Evolutionary conservation across 2,888 invertebrate genomes (phyloP), one percentile per base, ranked within the genome.

Genomic region (Lomographa bimaculata): DNA sequence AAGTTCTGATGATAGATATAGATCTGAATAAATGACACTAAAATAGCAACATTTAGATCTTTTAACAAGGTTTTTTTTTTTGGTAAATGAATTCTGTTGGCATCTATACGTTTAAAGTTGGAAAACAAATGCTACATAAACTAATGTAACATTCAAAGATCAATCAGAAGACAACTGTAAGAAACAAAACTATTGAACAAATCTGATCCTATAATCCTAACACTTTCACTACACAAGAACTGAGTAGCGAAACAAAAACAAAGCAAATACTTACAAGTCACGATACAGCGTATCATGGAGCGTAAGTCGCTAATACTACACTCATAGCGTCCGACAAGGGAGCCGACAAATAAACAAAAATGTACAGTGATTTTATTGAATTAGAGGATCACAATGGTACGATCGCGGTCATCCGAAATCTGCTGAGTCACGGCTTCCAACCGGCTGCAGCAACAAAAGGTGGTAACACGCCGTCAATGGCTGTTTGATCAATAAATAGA

Each of bases 291-390:
- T 76, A 81, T 82, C 78, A 79, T 76, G 67, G 51, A 60, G 59
- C 57, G 68, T 78, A 73, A 79, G 77, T 77, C 61, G 62, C 72
- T 79, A 76, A 77, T 78, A 71, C 80, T 63, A 72, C 72, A 75
- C 64, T 74, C 67, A 74, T 71, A 58, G 64, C 48, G 53, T 40
- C 75, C 79, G 75, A 77, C 82, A 85, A 85, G 80, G 78, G 75
- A 75, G 73, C 82, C 80, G 79, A 72, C 76, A 82, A 84, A 84
- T 79, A 86, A 85, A 87, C 83, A 82, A 85, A 81, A 85, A 84
- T 86, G 79, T 77, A 73, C 75, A 69, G 79, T 80, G 84, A 84
- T 86, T 84, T 87, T 85, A 89, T 89, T 89, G 87, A 89, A 87
- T 89, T 89, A 89, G 81, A 71, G 68, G 84, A 79, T 82, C 83